phyloP scores from a whole-genome alignment of 2,888 invertebrate species.

The Erebia epiphron region DNA sequence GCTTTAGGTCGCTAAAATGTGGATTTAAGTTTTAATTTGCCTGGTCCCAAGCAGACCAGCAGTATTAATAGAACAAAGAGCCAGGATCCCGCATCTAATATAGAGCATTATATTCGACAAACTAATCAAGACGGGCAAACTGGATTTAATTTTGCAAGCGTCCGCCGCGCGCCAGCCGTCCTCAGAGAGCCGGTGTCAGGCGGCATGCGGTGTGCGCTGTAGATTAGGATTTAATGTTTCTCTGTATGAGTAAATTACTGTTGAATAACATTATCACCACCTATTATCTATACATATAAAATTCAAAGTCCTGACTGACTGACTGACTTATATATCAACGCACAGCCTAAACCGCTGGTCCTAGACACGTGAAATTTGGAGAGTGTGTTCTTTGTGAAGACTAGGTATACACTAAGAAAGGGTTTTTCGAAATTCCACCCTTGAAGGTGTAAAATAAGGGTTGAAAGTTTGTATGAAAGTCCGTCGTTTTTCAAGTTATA shows the following conservation, averaged over 20 bases:
- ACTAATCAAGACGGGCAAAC: slow-evolving; percentile 74
- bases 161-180: slow-evolving; percentile 49
- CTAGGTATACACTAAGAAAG: no score
- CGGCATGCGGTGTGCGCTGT: slow-evolving; percentile 27
- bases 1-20: no score
- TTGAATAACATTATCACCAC: background rate
- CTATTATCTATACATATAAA: no score
- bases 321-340: no score
- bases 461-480: no score
- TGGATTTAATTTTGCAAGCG: slow-evolving; percentile 74
- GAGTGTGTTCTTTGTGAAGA: no score
- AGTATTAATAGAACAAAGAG: slow-evolving; percentile 25
- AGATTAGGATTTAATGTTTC: slow-evolving; percentile 31
- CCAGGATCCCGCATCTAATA: slow-evolving; percentile 51
- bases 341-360: no score
- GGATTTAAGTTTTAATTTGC: background rate
- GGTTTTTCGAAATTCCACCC: no score
- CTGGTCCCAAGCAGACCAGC: slow-evolving; percentile 2
- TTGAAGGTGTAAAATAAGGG: no score
- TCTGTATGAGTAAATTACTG: slow-evolving; percentile 6
- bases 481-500: no score
- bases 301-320: no score
- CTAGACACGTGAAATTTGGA: no score
- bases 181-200: slow-evolving; percentile 35
- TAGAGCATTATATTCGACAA: slow-evolving; percentile 61